Evolutionary conservation across 30 jellyfish, hydroid and myxozoan species (phyloP).

Genomic region (Hydractinia echinata): DNA sequence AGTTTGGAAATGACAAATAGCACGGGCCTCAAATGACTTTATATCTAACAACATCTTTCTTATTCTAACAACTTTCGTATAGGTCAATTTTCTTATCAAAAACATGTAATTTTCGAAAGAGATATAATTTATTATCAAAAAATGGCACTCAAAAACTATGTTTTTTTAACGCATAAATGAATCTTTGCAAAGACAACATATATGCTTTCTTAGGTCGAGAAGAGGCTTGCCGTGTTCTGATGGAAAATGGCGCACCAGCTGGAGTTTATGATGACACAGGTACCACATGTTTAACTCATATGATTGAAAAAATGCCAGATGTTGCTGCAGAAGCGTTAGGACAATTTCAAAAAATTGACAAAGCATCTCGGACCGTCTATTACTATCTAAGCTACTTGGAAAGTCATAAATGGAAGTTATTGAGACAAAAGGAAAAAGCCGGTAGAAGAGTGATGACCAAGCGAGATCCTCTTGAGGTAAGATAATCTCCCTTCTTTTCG

Average conservation of each 20-base stretch:
- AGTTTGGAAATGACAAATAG: no score
- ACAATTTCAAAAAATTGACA: slow-evolving; percentile 39
- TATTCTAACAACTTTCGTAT: no score
- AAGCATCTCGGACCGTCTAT: slow-evolving; percentile 37
- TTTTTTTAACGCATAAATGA: no score
- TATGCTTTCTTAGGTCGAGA: slow-evolving; percentile 24
- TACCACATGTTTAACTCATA: slow-evolving; percentile 34
- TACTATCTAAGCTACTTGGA: slow-evolving; percentile 37
- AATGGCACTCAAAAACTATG: no score
- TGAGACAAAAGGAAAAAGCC: background rate
- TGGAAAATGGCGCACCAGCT: slow-evolving; percentile 42
- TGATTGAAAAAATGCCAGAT: slow-evolving; percentile 44
- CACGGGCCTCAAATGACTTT: no score
- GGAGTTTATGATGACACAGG: slow-evolving; percentile 47
- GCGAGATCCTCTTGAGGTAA: slow-evolving; percentile 43
- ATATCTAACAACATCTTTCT: no score
- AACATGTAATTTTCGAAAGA: no score
- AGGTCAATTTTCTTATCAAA: no score
- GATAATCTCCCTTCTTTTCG: no score
- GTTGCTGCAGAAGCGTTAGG: slow-evolving; percentile 49
- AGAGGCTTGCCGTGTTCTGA: slow-evolving; percentile 30
- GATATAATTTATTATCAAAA: no score
- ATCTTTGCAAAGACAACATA: background rate
- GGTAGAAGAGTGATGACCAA: slow-evolving; percentile 6
- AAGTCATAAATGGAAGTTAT: slow-evolving; percentile 23